phyloP scores from a whole-genome alignment of 1,140 invertebrate species.

The Bombus pascuorum region DNA sequence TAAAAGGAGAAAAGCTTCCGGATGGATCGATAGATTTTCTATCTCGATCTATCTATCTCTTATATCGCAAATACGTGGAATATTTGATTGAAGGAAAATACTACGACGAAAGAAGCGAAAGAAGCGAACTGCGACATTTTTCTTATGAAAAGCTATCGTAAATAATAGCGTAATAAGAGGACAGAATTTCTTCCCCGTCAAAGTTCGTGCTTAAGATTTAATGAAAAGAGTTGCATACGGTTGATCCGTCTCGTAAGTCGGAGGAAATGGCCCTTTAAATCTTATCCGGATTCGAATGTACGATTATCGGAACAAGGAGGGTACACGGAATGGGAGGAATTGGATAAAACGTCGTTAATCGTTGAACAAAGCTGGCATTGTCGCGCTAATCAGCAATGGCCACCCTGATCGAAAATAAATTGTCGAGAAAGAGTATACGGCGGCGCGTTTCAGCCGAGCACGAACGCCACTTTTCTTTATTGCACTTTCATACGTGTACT shows the following conservation, averaged over 20 bases:
- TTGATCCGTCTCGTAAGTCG: conserved; percentile 50
- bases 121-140: neutral
- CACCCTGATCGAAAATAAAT: conserved; percentile 71
- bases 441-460: conserved; percentile 53
- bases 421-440: conserved; percentile 38
- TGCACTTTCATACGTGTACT: conserved; percentile 68
- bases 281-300: conserved; percentile 66
- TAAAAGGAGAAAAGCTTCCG: neutral
- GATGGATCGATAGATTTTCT: neutral
- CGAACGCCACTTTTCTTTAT: conserved; percentile 71
- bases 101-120: no score
- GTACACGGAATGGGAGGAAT: conserved; percentile 70
- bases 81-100: neutral
- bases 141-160: neutral
- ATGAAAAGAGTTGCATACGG: conserved; percentile 63
- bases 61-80: neutral
- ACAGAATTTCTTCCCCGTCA: conserved; percentile 22
- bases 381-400: conserved; percentile 69
- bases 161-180: conserved; percentile 32
- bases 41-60: neutral
- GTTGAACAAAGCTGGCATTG: conserved; percentile 68
- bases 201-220: conserved; percentile 53
- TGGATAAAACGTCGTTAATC: conserved; percentile 70
- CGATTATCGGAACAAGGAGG: conserved; percentile 66
- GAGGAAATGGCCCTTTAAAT: conserved; percentile 68